Evolutionary conservation across 2,888 invertebrate species (phyloP).

Genomic region (Hemistola chrysoprasaria): DNA sequence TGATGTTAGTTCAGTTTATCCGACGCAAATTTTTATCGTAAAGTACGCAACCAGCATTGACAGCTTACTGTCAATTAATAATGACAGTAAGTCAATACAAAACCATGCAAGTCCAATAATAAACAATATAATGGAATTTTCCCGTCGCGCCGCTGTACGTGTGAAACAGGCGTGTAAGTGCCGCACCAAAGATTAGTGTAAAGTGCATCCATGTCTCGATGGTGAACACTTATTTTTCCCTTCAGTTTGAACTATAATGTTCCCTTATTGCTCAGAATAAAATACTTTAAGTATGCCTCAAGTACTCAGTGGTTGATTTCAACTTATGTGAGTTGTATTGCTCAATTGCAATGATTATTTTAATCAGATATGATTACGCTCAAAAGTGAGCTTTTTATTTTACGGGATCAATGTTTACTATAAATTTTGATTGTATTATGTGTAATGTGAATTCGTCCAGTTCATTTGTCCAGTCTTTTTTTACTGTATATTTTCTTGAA

Average conservation of each 20-base stretch:
- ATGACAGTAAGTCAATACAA: too few species aligned
- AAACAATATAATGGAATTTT: too few species aligned
- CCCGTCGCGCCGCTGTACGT: too few species aligned
- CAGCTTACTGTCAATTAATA: too few species aligned
- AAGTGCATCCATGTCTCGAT: constrained; percentile 56
- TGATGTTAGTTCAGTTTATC: too few species aligned
- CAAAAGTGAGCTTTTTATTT: constrained; percentile 71
- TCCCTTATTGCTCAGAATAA: constrained; percentile 56
- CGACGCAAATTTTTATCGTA: too few species aligned
- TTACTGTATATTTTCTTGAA: constrained; percentile 39
- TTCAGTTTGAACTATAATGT: constrained; percentile 36
- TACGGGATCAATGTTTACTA: constrained; percentile 59
- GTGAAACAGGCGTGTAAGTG: too few species aligned
- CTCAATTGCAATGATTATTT: constrained; percentile 68
- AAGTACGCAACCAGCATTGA: too few species aligned
- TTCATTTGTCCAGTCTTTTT: constrained; percentile 38
- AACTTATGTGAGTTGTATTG: constrained; percentile 59
- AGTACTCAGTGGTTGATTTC: constrained; percentile 49
- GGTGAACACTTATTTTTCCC: constrained; percentile 43
- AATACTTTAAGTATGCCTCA: constrained; percentile 56
- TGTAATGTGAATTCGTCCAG: constrained; percentile 63
- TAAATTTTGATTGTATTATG: constrained; percentile 47
- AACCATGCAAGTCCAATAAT: too few species aligned
- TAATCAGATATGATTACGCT: constrained; percentile 71
- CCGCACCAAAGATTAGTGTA: constrained; percentile 79